phyloP scores from a whole-genome alignment of 2,888 invertebrate species.

The Diploptera punctata region DNA sequence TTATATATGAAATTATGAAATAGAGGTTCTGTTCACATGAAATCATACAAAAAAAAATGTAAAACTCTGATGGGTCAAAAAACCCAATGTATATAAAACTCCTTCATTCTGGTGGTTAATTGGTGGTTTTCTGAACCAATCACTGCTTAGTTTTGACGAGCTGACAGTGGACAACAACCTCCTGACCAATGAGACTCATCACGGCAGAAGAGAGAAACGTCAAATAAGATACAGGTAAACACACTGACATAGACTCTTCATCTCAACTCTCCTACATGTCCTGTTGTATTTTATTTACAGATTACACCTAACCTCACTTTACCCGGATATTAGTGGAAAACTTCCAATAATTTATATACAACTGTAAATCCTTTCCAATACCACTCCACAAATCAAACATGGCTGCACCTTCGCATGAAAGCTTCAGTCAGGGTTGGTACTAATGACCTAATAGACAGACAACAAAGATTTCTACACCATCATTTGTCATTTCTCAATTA shows the following conservation, averaged over 20 bases:
- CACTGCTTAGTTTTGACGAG: slow-evolving; percentile 40
- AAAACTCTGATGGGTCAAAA: background rate
- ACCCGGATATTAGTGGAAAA: background rate
- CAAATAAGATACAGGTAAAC: slow-evolving; percentile 41
- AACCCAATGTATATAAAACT: background rate
- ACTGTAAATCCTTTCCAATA: background rate
- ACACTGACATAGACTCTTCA: slow-evolving; percentile 19
- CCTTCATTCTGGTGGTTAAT: slow-evolving; percentile 17
- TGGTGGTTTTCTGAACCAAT: slow-evolving; percentile 36
- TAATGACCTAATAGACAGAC: too few relatives aligned
- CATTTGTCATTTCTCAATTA: too few relatives aligned
- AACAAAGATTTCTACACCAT: too few relatives aligned
- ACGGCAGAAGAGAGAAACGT: slow-evolving; percentile 37
- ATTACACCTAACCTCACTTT: background rate
- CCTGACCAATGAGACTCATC: slow-evolving; percentile 40
- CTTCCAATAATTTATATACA: background rate
- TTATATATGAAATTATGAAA: too few relatives aligned
- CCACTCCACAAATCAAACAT: too few relatives aligned
- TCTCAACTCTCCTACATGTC: slow-evolving; percentile 16
- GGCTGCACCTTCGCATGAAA: too few relatives aligned
- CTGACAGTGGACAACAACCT: slow-evolving; percentile 39
- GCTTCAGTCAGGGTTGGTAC: too few relatives aligned
- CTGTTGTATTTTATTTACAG: background rate
- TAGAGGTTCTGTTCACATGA: too few relatives aligned
- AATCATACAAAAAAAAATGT: too few relatives aligned